A percentile compares a stretch with the other conserved stretches of the same genome.
Evolutionary conservation across 2,888 invertebrate species (phyloP).

Genomic region (Pachymerium ferrugineum): DNA sequence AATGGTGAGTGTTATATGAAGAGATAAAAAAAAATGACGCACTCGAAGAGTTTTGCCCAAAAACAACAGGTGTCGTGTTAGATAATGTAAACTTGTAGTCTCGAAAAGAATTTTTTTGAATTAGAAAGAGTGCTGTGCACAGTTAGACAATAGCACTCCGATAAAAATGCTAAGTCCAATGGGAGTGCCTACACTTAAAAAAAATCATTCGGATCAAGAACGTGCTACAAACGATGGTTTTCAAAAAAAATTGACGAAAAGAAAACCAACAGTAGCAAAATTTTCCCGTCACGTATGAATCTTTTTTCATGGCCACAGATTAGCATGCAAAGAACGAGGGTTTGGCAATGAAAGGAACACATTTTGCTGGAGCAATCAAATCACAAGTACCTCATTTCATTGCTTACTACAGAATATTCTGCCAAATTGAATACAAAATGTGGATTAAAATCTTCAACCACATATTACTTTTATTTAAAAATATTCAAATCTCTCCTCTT

Average conservation of each 20-base stretch:
- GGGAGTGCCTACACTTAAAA: too few species aligned
- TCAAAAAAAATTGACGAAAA: background rate
- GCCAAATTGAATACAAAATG: conserved; percentile 24
- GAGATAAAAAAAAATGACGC: too few species aligned
- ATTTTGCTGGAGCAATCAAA: conserved; percentile 13
- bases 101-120: too few species aligned
- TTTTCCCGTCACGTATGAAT: background rate
- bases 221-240: background rate
- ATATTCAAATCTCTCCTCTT: conserved; percentile 16
- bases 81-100: too few species aligned
- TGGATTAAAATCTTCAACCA: conserved; percentile 12
- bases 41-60: too few species aligned
- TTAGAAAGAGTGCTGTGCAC: too few species aligned
- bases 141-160: too few species aligned
- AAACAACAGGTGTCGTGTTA: too few species aligned
- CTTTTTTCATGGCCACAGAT: background rate
- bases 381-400: conserved; percentile 27
- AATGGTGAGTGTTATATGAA: too few species aligned
- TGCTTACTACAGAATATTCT: conserved; percentile 15
- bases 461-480: conserved; percentile 24
- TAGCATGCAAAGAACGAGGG: conserved; percentile 17
- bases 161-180: too few species aligned
- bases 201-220: too few species aligned
- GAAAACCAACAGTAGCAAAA: background rate
- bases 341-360: conserved; percentile 20